Conservation (phyloP, 30 jellyfish, hydroid and myxozoan genomes). For the Aurelia aurita region DNA sequence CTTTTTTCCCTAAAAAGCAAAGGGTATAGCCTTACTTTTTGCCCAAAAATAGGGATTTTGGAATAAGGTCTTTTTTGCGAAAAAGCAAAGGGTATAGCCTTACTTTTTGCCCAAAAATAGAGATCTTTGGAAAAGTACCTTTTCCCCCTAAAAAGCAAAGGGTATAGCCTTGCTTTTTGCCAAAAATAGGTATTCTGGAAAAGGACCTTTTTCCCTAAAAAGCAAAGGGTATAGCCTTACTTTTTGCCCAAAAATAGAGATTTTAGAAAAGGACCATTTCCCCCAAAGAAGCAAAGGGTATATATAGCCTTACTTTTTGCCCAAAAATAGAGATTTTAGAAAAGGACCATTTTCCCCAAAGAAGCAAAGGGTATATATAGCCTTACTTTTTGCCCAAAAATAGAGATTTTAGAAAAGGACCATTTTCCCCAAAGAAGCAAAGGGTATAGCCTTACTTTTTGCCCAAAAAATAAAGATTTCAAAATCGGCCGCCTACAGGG, state of each 20-base stretch:
- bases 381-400: too few relatives aligned
- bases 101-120: too few relatives aligned
- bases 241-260: not conserved
- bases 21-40: too few relatives aligned
- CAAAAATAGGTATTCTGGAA: not conserved
- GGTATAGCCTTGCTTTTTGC: slow-evolving; percentile 13
- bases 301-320: not conserved
- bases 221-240: slow-evolving; percentile 1
- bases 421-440: not conserved
- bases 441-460: not conserved
- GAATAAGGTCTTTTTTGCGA: too few relatives aligned
- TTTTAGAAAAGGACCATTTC: not conserved
- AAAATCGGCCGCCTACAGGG: too few relatives aligned
- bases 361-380: too few relatives aligned
- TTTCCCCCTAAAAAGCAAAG: not conserved
- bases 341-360: not conserved
- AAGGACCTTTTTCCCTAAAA: not conserved
- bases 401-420: too few relatives aligned
- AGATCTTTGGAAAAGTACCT: not conserved
- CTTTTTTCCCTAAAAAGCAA: too few relatives aligned
- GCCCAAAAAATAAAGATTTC: too few relatives aligned
- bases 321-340: not conserved
- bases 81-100: too few relatives aligned
- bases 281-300: not conserved
- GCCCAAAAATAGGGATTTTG: too few relatives aligned